Percentiles rank a stretch among this genome's conserved stretches.
Conservation (phyloP, 2,888 invertebrate genomes). For the Pardosa pseudoannulata region DNA sequence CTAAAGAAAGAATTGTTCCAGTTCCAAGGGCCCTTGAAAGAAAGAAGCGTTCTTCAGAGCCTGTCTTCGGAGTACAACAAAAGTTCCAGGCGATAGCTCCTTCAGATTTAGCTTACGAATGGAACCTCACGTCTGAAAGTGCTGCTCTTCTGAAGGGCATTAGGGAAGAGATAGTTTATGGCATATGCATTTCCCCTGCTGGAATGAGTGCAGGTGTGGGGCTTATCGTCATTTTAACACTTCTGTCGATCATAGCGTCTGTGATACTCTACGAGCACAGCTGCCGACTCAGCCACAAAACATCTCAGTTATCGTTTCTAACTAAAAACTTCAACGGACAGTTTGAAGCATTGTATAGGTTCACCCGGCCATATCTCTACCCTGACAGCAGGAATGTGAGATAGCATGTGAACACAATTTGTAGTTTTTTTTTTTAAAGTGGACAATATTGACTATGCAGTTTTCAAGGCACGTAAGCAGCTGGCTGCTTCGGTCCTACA, state of each 20-base stretch:
- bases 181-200: conserved; percentile 62
- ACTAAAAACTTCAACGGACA: conserved; percentile 51
- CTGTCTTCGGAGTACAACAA: conserved; percentile 58
- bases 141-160: conserved; percentile 27
- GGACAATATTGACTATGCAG: too few relatives aligned
- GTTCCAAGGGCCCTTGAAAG: conserved; percentile 47
- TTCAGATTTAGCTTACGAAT: conserved; percentile 63
- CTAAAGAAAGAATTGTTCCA: conserved; percentile 33
- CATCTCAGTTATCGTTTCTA: conserved; percentile 39
- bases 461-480: too few relatives aligned
- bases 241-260: conserved; percentile 50
- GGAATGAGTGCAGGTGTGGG: conserved; percentile 50
- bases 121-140: conserved; percentile 41
- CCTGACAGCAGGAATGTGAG: neutral
- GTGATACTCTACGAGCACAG: conserved; percentile 47
- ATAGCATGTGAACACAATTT: too few relatives aligned
- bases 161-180: conserved; percentile 62
- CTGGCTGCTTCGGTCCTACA: too few relatives aligned
- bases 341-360: conserved; percentile 49
- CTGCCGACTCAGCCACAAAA: conserved; percentile 42
- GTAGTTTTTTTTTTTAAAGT: too few relatives aligned
- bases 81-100: conserved; percentile 62
- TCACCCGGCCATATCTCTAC: conserved; percentile 8
- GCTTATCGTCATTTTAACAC: conserved; percentile 45
- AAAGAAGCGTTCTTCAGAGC: conserved; percentile 42